Base-by-base conservation (phyloP, 1,140 invertebrate species). In the Zaprionus taronus region DNA sequence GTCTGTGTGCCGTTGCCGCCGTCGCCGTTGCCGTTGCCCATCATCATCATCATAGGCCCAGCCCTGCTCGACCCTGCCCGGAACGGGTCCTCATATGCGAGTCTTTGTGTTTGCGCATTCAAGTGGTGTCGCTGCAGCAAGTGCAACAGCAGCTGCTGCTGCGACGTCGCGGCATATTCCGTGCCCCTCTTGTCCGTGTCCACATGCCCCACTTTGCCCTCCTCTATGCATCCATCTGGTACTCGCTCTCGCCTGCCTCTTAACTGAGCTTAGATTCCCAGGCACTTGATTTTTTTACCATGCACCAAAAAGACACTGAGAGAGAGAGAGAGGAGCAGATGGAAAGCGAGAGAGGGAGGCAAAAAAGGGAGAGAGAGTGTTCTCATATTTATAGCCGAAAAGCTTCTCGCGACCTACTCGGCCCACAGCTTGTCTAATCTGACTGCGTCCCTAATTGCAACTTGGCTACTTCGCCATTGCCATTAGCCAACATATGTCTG, bases 61-160 rank as follows among this genome's bases (percentile, higher is more conserved):
- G 28, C 47, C 44, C 62, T 34, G 31, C 31, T 34, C 31, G 31
- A 34, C 31, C 75, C 64, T 26, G 7, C 4, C 34, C 57, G 53
- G 67, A 58, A 66, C 55, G 56, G 65, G 53, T 49, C 44, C 78
- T 81, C 84, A 89, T 83, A 79, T 87, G 84, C 80, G 57, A 89
- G 65, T 83, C 83, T 87, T 89, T 87, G 83, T 87, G 84, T 87
- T 87, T 87, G 84, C 71, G 84, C 81, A 87, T 87, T 87, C 84
- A 89, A 87, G 84, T 83, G 83, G 66, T 76, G 83, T 85, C 71
- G 72, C 77, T 72, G 65, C 81, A 72, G 68, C 78, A 74, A 63
- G 51, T 47, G 26, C 44, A 31, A n/a, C 44, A 51, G 51, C 47
- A 34, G 51, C 68, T 67, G 11, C 26, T 28, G 41, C 63, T 47